Conservation (phyloP, 2,888 invertebrate genomes). For the Netelia inedita region DNA sequence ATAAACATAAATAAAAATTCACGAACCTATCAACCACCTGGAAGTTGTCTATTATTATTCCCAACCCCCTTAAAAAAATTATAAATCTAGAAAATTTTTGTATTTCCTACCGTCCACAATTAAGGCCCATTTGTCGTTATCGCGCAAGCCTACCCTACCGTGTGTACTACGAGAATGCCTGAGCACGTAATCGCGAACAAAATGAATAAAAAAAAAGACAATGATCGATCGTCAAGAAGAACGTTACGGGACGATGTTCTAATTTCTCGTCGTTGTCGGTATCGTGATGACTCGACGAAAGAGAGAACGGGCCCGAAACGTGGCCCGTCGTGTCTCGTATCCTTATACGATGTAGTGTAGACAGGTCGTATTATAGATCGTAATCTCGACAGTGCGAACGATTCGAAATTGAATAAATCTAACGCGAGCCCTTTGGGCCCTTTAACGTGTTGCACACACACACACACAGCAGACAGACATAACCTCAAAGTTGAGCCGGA, state of each 20-base stretch:
- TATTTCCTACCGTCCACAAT: too few relatives aligned
- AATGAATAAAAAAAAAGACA: slow-evolving; percentile 8
- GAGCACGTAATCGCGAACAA: neutral
- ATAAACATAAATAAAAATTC: too few relatives aligned
- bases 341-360: slow-evolving; percentile 3
- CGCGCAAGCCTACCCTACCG: too few relatives aligned
- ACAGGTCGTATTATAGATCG: slow-evolving; percentile 65
- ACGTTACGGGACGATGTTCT: slow-evolving; percentile 49
- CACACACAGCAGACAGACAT: too few relatives aligned
- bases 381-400: slow-evolving; percentile 54
- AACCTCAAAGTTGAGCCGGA: too few relatives aligned
- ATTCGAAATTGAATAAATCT: slow-evolving; percentile 79
- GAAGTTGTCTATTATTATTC: too few relatives aligned
- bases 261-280: slow-evolving; percentile 54
- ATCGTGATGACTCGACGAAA: slow-evolving; percentile 49
- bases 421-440: slow-evolving; percentile 52
- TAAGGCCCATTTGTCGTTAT: too few relatives aligned
- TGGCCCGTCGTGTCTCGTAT: too few relatives aligned
- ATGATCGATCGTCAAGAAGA: slow-evolving; percentile 31
- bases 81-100: too few relatives aligned
- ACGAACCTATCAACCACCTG: too few relatives aligned
- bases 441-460: slow-evolving; percentile 36
- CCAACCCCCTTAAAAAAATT: too few relatives aligned
- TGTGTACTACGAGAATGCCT: neutral
- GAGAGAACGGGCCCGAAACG: neutral